Conservation (phyloP, 2,797 vertebrate genomes). For the Psittacula echo region DNA sequence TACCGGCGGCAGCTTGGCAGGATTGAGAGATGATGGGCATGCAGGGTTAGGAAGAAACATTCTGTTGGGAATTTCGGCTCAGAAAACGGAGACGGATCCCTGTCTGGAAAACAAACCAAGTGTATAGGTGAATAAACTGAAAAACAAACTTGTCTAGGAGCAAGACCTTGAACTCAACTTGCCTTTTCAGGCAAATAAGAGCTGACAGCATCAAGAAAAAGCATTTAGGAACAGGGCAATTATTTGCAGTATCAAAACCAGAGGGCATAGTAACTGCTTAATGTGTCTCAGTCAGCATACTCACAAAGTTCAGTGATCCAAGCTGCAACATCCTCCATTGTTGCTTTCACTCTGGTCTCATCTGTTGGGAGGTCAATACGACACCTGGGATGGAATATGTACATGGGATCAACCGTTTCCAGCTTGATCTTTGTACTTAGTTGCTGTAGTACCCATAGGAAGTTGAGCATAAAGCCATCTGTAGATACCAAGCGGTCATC, state of each 20-base stretch:
- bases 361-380: slow-evolving; percentile 89
- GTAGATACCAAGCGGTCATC: slow-evolving; percentile 97
- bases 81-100: slow-evolving; percentile 82
- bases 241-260: not conserved
- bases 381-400: slow-evolving; percentile 95
- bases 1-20: slow-evolving; percentile 97
- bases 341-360: slow-evolving; percentile 94
- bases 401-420: slow-evolving; percentile 95
- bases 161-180: not conserved
- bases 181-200: not conserved
- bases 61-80: slow-evolving; percentile 95
- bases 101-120: slow-evolving; percentile 76
- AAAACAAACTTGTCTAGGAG: not conserved
- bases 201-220: not conserved
- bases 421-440: slow-evolving; percentile 98
- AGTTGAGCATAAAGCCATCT: slow-evolving; percentile 99
- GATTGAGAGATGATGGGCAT: slow-evolving; percentile 95
- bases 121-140: not conserved
- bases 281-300: not conserved
- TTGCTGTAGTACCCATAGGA: slow-evolving; percentile 97
- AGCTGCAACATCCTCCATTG: slow-evolving; percentile 92
- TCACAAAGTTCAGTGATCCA: slow-evolving; percentile 92
- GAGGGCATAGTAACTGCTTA: not conserved
- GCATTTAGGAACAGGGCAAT: not conserved
- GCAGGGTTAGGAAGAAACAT: slow-evolving; percentile 97